Percentiles rank a stretch among this genome's conserved stretches.
phyloP scores from a whole-genome alignment of 2,113 vertebrate genomes.

The Amazona vittata region DNA sequence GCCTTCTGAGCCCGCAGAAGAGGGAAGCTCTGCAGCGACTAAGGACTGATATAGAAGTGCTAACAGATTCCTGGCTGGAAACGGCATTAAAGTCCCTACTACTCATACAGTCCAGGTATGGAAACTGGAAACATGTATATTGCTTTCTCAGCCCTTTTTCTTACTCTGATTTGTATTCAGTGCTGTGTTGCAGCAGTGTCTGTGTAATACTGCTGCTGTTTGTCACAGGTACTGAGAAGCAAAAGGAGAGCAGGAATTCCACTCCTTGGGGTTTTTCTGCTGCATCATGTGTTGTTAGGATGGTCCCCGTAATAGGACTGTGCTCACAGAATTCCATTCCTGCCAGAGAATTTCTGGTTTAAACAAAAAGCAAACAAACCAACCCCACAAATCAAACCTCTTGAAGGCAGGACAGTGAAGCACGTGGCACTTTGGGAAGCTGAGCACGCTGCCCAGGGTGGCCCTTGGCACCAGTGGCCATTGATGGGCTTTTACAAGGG shows the following conservation, averaged over 20 bases:
- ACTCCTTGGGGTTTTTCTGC: neutral
- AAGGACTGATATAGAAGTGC: slow-evolving; percentile 90
- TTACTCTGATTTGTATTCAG: accelerated
- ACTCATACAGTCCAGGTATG: slow-evolving; percentile 94
- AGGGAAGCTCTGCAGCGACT: slow-evolving; percentile 89
- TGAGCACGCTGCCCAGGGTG: neutral
- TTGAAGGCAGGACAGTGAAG: neutral
- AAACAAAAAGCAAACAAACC: neutral
- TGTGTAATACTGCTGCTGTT: neutral
- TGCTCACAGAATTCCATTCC: neutral
- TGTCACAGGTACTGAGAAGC: neutral
- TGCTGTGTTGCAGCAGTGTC: neutral
- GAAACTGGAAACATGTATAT: neutral
- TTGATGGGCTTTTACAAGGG: neutral
- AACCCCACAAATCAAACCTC: neutral
- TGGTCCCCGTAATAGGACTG: neutral
- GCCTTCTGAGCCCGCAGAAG: slow-evolving; percentile 90
- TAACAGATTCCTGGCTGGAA: slow-evolving; percentile 96
- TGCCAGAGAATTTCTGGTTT: neutral
- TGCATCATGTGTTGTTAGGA: neutral
- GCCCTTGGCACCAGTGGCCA: neutral
- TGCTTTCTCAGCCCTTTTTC: neutral
- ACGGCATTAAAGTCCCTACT: slow-evolving; percentile 94
- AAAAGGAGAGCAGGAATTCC: neutral
- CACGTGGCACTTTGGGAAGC: neutral